These are phyloP conservation scores for Medauroidea extradentata DNA, from an alignment of 1,140 invertebrate species.

Conservation along the genomic window DNA sequence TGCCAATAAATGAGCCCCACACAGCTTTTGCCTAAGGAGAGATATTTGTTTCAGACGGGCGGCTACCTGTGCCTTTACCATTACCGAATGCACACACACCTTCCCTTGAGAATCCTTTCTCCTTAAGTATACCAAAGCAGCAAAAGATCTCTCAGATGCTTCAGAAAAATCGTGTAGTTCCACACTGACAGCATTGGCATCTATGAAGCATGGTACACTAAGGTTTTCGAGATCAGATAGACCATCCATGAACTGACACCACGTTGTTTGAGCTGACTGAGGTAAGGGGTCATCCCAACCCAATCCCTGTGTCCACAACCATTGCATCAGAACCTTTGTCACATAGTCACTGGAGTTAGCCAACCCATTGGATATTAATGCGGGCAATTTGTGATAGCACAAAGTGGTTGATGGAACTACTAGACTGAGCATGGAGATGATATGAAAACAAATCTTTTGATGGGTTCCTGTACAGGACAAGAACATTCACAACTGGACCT, in stretches of 20 bases:
- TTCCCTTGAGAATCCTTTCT: neutral
- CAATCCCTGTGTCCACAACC: too few relatives aligned
- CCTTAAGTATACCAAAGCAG: conserved; percentile 29
- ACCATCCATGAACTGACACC: neutral
- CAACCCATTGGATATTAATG: neutral
- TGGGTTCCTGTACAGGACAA: too few relatives aligned
- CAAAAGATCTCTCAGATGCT: conserved; percentile 18
- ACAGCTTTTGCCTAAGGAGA: conserved; percentile 43
- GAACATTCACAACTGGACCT: too few relatives aligned
- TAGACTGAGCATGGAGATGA: too few relatives aligned
- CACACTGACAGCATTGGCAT: too few relatives aligned
- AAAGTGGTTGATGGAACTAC: neutral
- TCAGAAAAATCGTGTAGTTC: conserved; percentile 35
- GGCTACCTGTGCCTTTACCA: conserved; percentile 38
- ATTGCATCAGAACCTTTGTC: too few relatives aligned
- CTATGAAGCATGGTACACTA: conserved; percentile 16
- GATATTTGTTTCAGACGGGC: conserved; percentile 36
- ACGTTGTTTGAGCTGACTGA: neutral
- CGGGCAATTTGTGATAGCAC: neutral
- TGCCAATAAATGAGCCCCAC: conserved; percentile 35
- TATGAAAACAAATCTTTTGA: too few relatives aligned
- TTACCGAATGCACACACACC: conserved; percentile 23
- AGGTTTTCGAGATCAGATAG: conserved; percentile 22
- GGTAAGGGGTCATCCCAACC: too few relatives aligned
- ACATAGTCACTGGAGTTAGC: too few relatives aligned